Evolutionary conservation across 2,888 invertebrate genomes (phyloP).

Genomic region (Exocentrus adspersus): DNA sequence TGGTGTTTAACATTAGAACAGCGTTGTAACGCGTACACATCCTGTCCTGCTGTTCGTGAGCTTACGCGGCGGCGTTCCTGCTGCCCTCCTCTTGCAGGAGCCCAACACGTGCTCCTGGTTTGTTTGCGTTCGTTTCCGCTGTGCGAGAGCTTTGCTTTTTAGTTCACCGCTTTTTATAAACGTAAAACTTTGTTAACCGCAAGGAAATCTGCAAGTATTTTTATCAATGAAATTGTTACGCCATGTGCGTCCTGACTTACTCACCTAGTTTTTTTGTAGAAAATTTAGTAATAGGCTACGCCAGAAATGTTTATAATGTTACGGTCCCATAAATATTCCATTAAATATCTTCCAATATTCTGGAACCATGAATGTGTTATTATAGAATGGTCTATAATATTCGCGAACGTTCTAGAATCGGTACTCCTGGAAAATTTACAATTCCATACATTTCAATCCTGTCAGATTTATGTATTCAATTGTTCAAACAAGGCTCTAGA

Average conservation of each 20-base stretch:
- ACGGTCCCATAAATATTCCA: too few relatives aligned
- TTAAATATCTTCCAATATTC: too few relatives aligned
- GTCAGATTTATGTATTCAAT: too few relatives aligned
- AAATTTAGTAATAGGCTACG: constrained; percentile 14
- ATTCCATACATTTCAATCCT: too few relatives aligned
- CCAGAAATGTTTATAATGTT: not conserved
- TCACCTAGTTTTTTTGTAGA: constrained; percentile 21
- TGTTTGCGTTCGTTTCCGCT: constrained; percentile 56
- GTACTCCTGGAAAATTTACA: too few relatives aligned
- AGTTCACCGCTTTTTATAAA: constrained; percentile 23
- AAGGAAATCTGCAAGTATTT: constrained; percentile 38
- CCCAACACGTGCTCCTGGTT: constrained; percentile 57
- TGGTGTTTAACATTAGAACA: constrained; percentile 35
- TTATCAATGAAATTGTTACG: constrained; percentile 41
- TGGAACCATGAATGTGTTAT: too few relatives aligned
- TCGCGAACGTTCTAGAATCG: too few relatives aligned
- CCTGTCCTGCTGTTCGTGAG: constrained; percentile 42
- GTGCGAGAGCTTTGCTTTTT: constrained; percentile 39
- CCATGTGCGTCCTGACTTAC: constrained; percentile 36
- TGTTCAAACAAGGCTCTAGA: too few relatives aligned
- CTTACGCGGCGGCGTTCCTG: constrained; percentile 35
- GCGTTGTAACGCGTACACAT: constrained; percentile 40
- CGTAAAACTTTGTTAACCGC: constrained; percentile 33
- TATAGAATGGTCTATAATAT: too few relatives aligned
- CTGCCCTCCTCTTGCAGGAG: constrained; percentile 29